A percentile compares a stretch with the other conserved stretches of the same genome.
These are phyloP conservation scores for Theodoxus fluviatilis DNA, from an alignment of 2,888 invertebrate species.

Conservation along the genomic window DNA sequence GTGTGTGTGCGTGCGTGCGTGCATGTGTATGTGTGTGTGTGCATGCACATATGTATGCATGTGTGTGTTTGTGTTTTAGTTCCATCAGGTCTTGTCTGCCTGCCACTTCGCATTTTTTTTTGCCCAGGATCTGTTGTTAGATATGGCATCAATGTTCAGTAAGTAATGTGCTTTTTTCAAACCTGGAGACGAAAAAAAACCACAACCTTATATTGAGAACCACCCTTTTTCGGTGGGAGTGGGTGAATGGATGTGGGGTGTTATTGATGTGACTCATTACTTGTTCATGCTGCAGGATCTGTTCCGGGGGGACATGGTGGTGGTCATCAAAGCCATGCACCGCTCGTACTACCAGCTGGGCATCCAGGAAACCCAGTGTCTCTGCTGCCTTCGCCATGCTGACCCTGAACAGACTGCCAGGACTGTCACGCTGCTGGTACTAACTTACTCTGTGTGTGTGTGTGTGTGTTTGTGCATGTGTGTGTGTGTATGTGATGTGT, in stretches of 20 bases:
- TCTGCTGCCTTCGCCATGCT: constrained; percentile 45
- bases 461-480: no score
- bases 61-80: neutral
- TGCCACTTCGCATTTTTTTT: neutral
- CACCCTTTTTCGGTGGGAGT: no score
- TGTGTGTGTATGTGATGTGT: no score
- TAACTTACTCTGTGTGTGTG: constrained; percentile 25
- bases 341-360: constrained; percentile 39
- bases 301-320: constrained; percentile 37
- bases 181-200: no score
- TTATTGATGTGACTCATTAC: no score
- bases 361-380: constrained; percentile 50
- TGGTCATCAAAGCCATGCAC: constrained; percentile 57
- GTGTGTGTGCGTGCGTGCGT: constrained; percentile 6
- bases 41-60: neutral
- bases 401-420: constrained; percentile 49
- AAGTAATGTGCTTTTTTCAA: no score
- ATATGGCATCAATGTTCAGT: neutral
- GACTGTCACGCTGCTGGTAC: constrained; percentile 51
- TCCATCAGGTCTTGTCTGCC: no score
- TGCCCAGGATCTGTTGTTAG: constrained; percentile 35
- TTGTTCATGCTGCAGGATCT: constrained; percentile 41
- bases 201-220: no score
- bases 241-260: no score
- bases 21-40: constrained; percentile 10